Conservation (phyloP, 2,888 invertebrate genomes). For the Aquatica leii region DNA sequence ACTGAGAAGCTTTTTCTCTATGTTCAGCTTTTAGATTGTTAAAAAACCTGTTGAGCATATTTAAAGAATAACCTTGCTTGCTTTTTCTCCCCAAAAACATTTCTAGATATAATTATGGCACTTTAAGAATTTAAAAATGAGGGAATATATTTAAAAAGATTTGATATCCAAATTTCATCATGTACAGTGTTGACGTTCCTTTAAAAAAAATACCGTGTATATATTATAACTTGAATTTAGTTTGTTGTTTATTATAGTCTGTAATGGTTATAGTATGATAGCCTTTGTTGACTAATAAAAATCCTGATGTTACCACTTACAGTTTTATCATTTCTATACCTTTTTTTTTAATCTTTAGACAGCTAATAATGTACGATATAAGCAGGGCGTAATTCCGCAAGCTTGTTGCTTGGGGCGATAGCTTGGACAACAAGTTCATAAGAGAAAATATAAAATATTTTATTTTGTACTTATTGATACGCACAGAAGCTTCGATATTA, state of each 20-base stretch:
- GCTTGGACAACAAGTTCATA: too few species aligned
- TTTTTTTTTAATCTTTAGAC: neutral
- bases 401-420: too few species aligned
- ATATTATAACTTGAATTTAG: conserved; percentile 44
- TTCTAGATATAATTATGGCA: too few species aligned
- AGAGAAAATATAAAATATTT: too few species aligned
- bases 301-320: conserved; percentile 46
- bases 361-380: too few species aligned
- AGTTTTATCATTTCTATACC: too few species aligned
- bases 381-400: too few species aligned
- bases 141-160: conserved; percentile 17
- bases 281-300: conserved; percentile 52
- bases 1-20: neutral
- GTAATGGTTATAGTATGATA: conserved; percentile 49
- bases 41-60: conserved; percentile 10
- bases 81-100: conserved; percentile 5
- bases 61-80: conserved; percentile 20
- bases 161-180: conserved; percentile 23
- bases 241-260: conserved; percentile 52
- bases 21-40: conserved; percentile 19
- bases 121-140: conserved; percentile 15
- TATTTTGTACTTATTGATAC: too few species aligned
- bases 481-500: too few species aligned
- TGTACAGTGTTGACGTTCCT: conserved; percentile 45
- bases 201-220: conserved; percentile 42